Percentiles rank a stretch among this genome's conserved stretches.
Evolutionary conservation across 2,797 vertebrate species (phyloP).

Genomic region (Lateolabrax maculatus): DNA sequence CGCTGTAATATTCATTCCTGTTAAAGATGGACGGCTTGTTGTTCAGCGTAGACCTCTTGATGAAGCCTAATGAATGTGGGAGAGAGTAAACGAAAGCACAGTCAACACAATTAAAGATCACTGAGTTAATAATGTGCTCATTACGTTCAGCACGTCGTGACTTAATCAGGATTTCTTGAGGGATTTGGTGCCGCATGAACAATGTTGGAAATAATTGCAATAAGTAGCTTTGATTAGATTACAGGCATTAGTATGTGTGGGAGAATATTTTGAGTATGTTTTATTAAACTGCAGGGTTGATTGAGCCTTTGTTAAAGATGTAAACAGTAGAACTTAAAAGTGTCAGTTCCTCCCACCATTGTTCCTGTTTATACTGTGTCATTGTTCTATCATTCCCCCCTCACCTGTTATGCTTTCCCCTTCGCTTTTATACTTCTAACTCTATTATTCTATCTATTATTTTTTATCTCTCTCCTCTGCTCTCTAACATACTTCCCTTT

Average conservation of each 20-base stretch:
- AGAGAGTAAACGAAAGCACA: constrained; percentile 31
- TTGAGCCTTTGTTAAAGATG: constrained; percentile 4
- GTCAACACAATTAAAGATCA: constrained; percentile 51
- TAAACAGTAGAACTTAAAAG: neutral
- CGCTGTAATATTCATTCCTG: constrained; percentile 16
- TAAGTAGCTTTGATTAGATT: constrained; percentile 40
- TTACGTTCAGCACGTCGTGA: constrained; percentile 27
- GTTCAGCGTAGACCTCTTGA: constrained; percentile 46
- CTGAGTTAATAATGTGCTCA: constrained; percentile 43
- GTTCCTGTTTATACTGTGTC: neutral
- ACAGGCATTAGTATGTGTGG: constrained; percentile 29
- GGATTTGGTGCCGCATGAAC: constrained; percentile 13
- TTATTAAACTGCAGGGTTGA: constrained; percentile 25
- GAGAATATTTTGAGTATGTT: constrained; percentile 3
- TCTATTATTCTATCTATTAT: neutral
- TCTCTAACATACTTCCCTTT: neutral
- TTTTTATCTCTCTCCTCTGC: neutral
- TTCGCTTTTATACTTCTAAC: neutral
- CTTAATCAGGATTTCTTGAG: constrained; percentile 37
- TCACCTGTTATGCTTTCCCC: neutral
- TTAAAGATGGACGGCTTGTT: constrained; percentile 17
- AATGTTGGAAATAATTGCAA: constrained; percentile 38
- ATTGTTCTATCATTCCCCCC: neutral
- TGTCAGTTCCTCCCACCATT: neutral
- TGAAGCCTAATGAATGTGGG: constrained; percentile 50